These are phyloP conservation scores for Cephus pygmeus DNA, from an alignment of 2,888 invertebrate species.

Conservation along the genomic window DNA sequence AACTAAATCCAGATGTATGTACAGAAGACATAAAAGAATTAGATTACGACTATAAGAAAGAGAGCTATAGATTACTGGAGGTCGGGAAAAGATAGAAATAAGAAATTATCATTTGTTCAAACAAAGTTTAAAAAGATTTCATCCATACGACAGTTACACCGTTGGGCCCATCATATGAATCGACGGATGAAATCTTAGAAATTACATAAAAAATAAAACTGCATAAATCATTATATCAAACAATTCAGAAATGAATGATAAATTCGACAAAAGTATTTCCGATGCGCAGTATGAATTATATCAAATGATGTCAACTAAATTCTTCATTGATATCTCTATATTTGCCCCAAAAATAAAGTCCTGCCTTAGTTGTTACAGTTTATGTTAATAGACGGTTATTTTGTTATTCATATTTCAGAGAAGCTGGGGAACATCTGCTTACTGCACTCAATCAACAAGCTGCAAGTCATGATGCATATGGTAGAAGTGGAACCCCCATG, in stretches of 20 bases:
- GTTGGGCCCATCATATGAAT: not conserved
- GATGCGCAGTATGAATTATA: too few species aligned
- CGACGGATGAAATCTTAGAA: too few species aligned
- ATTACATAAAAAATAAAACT: too few species aligned
- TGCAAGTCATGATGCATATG: slow-evolving; percentile 72
- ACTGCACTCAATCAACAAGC: slow-evolving; percentile 94
- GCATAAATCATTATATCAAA: too few species aligned
- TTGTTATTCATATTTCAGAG: slow-evolving; percentile 68
- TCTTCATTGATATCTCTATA: too few species aligned
- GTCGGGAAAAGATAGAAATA: not conserved
- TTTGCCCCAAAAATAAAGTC: too few species aligned
- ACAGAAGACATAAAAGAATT: not conserved
- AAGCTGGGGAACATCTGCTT: slow-evolving; percentile 95
- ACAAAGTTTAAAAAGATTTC: not conserved
- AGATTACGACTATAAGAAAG: not conserved
- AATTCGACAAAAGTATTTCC: too few species aligned
- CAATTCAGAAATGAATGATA: too few species aligned
- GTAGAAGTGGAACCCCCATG: slow-evolving; percentile 63
- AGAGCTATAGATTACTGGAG: not conserved
- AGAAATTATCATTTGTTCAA: not conserved
- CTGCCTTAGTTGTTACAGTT: not conserved
- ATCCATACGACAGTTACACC: not conserved
- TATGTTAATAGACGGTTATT: not conserved
- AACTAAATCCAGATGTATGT: not conserved
- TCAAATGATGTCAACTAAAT: too few species aligned